Percentiles rank a stretch among this genome's conserved stretches.
These are phyloP conservation scores for Epinephelus coioides DNA, from an alignment of 2,797 vertebrate species.

Conservation along the genomic window DNA sequence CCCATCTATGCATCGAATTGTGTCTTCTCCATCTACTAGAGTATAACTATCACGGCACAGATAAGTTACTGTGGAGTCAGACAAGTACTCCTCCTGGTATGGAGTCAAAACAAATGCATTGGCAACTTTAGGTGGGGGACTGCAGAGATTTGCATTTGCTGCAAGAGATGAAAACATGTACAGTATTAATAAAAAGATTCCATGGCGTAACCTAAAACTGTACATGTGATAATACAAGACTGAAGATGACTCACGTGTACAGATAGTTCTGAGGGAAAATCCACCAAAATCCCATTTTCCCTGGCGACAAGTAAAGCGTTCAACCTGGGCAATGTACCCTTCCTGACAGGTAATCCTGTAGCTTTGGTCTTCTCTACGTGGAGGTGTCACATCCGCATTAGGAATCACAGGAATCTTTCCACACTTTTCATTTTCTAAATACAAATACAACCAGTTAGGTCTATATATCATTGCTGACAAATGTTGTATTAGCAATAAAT, in stretches of 20 bases:
- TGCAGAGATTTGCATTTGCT: neutral
- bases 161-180: constrained; percentile 22
- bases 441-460: neutral
- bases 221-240: neutral
- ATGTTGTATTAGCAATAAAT: neutral
- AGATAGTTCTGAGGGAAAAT: neutral
- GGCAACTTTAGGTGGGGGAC: constrained; percentile 44
- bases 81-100: constrained; percentile 45
- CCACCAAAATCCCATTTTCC: constrained; percentile 52
- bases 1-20: constrained; percentile 38
- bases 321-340: neutral
- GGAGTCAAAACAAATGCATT: constrained; percentile 32
- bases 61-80: constrained; percentile 42
- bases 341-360: neutral
- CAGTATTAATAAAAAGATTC: neutral
- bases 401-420: constrained; percentile 48
- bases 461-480: neutral
- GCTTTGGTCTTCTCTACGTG: fast-evolving
- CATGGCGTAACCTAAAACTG: neutral
- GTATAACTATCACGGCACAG: constrained; percentile 24
- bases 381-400: fast-evolving
- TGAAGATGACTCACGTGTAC: constrained; percentile 59
- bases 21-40: neutral
- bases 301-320: fast-evolving
- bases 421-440: constrained; percentile 53